Conservation (phyloP, 2,797 vertebrate genomes). For the Darevskia mixta region DNA sequence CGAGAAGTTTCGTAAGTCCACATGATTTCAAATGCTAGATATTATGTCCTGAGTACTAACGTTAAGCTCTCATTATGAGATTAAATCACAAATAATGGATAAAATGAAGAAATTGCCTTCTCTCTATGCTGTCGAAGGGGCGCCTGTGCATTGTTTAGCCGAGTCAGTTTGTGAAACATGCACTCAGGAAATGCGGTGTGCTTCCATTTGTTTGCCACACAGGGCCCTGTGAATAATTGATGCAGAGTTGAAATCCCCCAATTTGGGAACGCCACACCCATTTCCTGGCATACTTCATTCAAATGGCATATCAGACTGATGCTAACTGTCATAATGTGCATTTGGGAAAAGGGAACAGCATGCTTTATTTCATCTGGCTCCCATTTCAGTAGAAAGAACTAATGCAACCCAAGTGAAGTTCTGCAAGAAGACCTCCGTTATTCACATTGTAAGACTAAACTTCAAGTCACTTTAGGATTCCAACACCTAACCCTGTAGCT, state of each 20-base stretch:
- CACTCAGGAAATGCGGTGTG: constrained; percentile 7
- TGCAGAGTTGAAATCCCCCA: constrained; percentile 18
- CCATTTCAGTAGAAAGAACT: neutral
- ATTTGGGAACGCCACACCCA: constrained; percentile 9
- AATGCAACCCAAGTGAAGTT: constrained; percentile 2
- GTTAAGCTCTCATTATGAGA: constrained; percentile 1
- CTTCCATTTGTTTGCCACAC: neutral
- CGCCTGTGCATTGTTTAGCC: neutral
- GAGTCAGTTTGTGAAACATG: neutral
- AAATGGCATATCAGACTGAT: neutral
- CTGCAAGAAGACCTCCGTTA: neutral
- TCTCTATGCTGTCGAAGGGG: neutral
- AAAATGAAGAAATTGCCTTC: constrained; percentile 32
- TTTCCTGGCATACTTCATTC: constrained; percentile 29
- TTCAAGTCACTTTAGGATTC: neutral
- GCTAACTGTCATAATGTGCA: constrained; percentile 8
- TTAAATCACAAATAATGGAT: constrained; percentile 9
- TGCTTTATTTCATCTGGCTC: neutral
- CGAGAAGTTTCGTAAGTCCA: constrained; percentile 13
- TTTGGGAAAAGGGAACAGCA: neutral
- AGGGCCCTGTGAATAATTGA: neutral
- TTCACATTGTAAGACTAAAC: neutral
- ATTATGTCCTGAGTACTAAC: constrained; percentile 16
- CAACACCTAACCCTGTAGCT: neutral
- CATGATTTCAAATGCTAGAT: neutral